Conservation (phyloP, 2,888 invertebrate genomes). For the Leucozona laternaria region DNA sequence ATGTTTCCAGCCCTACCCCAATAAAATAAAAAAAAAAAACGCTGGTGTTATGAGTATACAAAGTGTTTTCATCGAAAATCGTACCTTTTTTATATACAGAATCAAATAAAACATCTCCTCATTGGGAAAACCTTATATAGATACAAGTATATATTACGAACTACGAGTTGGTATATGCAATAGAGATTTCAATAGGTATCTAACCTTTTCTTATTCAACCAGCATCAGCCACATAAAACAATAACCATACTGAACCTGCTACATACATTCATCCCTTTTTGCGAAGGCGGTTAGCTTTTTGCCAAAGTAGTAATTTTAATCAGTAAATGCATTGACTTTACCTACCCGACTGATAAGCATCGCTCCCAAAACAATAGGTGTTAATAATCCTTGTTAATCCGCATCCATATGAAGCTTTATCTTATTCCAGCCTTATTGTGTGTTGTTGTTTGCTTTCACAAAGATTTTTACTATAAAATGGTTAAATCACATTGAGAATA, state of each 20-base stretch:
- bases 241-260: background rate
- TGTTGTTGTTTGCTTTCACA: background rate
- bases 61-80: background rate
- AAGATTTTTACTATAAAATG: conserved; percentile 63
- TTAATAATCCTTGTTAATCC: conserved; percentile 82
- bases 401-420: conserved; percentile 52
- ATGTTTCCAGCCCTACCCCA: background rate
- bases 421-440: background rate
- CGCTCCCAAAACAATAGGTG: conserved; percentile 80
- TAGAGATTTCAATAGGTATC: background rate
- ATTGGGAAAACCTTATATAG: background rate
- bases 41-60: background rate
- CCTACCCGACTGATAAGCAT: conserved; percentile 77
- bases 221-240: too few species aligned
- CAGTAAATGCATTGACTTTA: conserved; percentile 83
- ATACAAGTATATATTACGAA: too few species aligned
- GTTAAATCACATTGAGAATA: conserved; percentile 20
- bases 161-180: too few species aligned
- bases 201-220: background rate
- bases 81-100: background rate
- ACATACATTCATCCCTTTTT: conserved; percentile 5
- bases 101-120: conserved; percentile 15
- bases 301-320: conserved; percentile 82
- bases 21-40: background rate
- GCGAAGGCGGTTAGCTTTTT: background rate